Conservation (phyloP, 2,797 vertebrate species). For the Sebastes itinus region DNA sequence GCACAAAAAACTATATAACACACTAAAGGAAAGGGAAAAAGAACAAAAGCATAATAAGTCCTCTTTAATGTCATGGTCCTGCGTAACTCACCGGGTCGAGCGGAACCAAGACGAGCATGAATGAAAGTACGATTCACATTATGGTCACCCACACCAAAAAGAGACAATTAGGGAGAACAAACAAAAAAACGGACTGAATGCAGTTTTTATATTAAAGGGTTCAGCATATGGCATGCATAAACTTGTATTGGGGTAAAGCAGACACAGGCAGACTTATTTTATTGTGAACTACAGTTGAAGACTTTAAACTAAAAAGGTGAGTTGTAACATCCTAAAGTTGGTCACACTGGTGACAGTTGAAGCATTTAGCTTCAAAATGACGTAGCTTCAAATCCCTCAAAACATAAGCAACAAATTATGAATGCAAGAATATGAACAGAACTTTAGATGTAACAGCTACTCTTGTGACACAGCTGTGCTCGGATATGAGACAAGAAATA, state of each 20-base stretch:
- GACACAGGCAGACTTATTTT: not conserved
- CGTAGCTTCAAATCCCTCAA: not conserved
- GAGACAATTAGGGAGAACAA: not conserved
- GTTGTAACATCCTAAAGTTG: not conserved
- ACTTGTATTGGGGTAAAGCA: not conserved
- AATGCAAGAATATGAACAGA: not conserved
- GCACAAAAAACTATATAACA: no score
- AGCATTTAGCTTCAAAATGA: not conserved
- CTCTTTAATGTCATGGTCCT: no score
- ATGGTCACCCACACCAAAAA: not conserved
- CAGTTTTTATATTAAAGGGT: not conserved
- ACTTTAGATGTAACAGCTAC: not conserved
- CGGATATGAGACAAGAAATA: not conserved
- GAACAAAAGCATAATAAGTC: no score
- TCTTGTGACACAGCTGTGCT: not conserved
- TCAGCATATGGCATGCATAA: not conserved
- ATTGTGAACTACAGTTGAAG: no score
- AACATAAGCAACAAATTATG: not conserved
- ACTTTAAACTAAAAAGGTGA: no score
- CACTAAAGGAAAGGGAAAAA: no score
- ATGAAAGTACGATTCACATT: not conserved
- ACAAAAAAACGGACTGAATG: not conserved
- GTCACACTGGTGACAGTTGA: not conserved
- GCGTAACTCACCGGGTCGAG: not conserved
- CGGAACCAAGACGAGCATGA: not conserved